Conservation (phyloP, 1,140 invertebrate species). For the Bombus affinis region DNA sequence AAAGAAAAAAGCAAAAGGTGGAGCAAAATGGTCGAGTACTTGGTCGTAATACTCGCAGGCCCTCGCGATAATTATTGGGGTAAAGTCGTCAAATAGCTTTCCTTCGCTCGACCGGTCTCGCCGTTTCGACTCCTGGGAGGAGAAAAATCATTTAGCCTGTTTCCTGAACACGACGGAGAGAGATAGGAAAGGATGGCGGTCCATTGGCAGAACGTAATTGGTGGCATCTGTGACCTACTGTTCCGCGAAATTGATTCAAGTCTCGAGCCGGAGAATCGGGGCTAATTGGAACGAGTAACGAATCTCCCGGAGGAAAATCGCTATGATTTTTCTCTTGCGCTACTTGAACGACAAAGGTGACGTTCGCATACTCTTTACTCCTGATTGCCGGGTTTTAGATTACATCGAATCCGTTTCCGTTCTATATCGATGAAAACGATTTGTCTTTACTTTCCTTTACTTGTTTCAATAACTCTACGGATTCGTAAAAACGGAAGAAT, state of each 20-base stretch:
- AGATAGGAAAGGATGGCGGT: constrained; percentile 62
- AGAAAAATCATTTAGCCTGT: constrained; percentile 69
- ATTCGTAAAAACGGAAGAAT: not conserved
- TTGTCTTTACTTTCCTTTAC: not conserved
- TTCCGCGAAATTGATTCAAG: constrained; percentile 74
- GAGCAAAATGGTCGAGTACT: constrained; percentile 49
- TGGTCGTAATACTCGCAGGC: constrained; percentile 60
- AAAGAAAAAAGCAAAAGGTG: not conserved
- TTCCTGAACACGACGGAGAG: constrained; percentile 59
- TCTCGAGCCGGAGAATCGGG: constrained; percentile 67
- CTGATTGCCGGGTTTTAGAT: constrained; percentile 27
- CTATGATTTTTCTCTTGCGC: constrained; percentile 43
- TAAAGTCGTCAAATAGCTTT: constrained; percentile 70
- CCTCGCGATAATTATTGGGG: constrained; percentile 69
- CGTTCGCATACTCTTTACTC: constrained; percentile 25
- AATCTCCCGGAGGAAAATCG: constrained; percentile 55
- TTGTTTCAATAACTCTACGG: not conserved
- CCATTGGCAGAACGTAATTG: constrained; percentile 69
- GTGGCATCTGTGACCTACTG: constrained; percentile 74
- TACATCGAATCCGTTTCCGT: not conserved
- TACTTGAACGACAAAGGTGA: constrained; percentile 14
- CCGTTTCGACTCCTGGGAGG: constrained; percentile 45
- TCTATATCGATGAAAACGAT: not conserved
- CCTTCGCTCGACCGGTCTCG: constrained; percentile 57
- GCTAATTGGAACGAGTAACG: constrained; percentile 67